phyloP scores from a whole-genome alignment of 2,797 vertebrate species.

The Glyptemys insculpta region DNA sequence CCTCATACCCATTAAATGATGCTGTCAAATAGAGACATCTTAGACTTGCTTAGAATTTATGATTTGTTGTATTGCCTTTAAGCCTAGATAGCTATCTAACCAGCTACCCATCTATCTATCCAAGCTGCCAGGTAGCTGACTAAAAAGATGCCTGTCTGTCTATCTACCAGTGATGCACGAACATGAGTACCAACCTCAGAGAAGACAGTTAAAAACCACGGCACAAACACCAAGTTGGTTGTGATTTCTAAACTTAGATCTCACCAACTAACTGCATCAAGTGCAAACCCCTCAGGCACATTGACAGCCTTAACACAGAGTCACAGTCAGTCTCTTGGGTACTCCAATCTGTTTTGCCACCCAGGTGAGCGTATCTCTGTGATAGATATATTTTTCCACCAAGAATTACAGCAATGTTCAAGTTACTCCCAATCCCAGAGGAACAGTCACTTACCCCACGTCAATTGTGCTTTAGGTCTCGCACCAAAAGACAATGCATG shows the following conservation, averaged over 20 bases:
- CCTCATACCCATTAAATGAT: constrained; percentile 38
- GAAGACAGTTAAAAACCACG: not conserved
- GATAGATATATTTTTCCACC: not conserved
- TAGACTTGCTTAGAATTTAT: constrained; percentile 39
- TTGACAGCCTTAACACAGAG: not conserved
- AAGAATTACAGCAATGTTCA: not conserved
- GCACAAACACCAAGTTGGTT: not conserved
- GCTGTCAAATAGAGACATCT: constrained; percentile 33
- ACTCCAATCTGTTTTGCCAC: not conserved
- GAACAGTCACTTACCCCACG: not conserved
- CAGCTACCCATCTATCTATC: not conserved
- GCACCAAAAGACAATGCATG: not conserved
- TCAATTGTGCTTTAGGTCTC: not conserved
- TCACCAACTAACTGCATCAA: not conserved
- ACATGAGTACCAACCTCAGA: not conserved
- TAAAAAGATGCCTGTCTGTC: not conserved
- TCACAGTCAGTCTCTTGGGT: not conserved
- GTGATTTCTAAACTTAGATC: not conserved
- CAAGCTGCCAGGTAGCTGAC: not conserved
- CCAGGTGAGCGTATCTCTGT: not conserved
- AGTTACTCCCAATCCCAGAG: not conserved
- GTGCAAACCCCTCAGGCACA: not conserved
- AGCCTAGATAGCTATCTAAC: not conserved
- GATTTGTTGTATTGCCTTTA: constrained; percentile 34
- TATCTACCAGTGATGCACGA: not conserved